Evolutionary conservation across 2,797 vertebrate genomes (phyloP).

Genomic region (Pelobates cultripes): DNA sequence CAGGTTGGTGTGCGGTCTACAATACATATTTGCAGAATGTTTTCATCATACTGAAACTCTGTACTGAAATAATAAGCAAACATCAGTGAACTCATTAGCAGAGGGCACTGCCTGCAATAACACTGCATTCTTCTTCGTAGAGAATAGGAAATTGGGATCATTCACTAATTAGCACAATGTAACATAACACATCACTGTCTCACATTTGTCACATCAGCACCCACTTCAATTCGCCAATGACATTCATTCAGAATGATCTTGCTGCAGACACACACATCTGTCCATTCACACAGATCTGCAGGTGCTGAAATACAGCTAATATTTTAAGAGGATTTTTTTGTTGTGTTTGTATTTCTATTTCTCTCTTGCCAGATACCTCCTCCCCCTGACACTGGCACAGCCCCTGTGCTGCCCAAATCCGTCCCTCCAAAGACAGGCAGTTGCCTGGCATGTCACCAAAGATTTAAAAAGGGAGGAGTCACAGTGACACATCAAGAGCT

Average conservation of each 20-base stretch:
- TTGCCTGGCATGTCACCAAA: constrained; percentile 31
- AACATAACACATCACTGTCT: too few relatives aligned
- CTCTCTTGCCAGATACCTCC: constrained; percentile 1
- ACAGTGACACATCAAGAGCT: constrained; percentile 38
- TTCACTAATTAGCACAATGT: too few relatives aligned
- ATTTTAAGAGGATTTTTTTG: neutral
- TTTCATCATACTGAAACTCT: too few relatives aligned
- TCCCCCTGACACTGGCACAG: constrained; percentile 40
- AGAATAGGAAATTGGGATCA: too few relatives aligned
- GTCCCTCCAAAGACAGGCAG: constrained; percentile 30
- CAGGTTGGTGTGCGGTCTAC: too few relatives aligned
- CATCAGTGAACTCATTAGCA: too few relatives aligned
- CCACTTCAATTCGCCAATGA: neutral
- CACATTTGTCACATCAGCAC: too few relatives aligned
- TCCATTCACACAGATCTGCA: neutral
- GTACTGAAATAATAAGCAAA: too few relatives aligned
- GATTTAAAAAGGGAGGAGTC: constrained; percentile 31
- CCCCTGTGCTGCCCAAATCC: constrained; percentile 32
- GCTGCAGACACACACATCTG: neutral
- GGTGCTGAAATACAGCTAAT: neutral
- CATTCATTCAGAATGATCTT: neutral
- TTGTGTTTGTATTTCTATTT: neutral
- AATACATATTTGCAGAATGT: too few relatives aligned
- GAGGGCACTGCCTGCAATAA: too few relatives aligned
- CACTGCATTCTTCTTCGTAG: too few relatives aligned